A percentile compares a stretch with the other conserved stretches of the same genome.
phyloP scores from a whole-genome alignment of 2,888 invertebrate genomes.

The Isotomurus palustris region DNA sequence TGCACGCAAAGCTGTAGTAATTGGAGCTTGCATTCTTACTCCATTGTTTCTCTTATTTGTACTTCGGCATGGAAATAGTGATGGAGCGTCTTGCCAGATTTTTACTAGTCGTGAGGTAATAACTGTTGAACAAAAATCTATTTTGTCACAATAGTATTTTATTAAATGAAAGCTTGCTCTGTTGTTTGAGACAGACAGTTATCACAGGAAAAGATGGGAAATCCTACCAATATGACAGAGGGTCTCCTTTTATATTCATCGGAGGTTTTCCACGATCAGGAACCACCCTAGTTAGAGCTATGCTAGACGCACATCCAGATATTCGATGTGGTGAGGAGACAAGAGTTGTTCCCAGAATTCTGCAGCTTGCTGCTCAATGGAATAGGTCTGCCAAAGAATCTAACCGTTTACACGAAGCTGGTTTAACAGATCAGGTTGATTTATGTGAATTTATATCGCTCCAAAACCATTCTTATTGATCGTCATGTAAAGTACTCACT shows the following conservation, averaged over 20 bases:
- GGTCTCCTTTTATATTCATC: conserved; percentile 92
- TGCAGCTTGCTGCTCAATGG: conserved; percentile 95
- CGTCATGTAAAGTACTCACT: background rate
- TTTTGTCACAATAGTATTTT: background rate
- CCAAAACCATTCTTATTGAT: background rate
- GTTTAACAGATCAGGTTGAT: conserved; percentile 77
- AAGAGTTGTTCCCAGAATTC: conserved; percentile 89
- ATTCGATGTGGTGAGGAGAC: conserved; percentile 91
- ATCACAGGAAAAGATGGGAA: conserved; percentile 62
- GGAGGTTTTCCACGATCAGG: conserved; percentile 97
- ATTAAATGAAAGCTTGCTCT: conserved; percentile 1
- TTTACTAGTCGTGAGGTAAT: conserved; percentile 46
- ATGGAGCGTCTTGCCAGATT: conserved; percentile 42
- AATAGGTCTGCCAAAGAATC: conserved; percentile 87
- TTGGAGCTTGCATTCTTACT: conserved; percentile 37
- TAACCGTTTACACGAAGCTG: conserved; percentile 84
- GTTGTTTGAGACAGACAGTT: conserved; percentile 55
- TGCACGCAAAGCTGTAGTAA: conserved; percentile 36
- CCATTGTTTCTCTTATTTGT: conserved; percentile 42
- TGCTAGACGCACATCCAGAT: conserved; percentile 83
- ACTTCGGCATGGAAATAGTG: conserved; percentile 35
- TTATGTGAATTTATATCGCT: no score
- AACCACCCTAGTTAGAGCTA: conserved; percentile 93
- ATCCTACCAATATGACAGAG: conserved; percentile 70
- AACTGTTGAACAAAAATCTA: background rate